A percentile compares a stretch with the other conserved stretches of the same genome.
Conservation (phyloP, 2,888 invertebrate species). For the Hirtodrosophila duncani region DNA sequence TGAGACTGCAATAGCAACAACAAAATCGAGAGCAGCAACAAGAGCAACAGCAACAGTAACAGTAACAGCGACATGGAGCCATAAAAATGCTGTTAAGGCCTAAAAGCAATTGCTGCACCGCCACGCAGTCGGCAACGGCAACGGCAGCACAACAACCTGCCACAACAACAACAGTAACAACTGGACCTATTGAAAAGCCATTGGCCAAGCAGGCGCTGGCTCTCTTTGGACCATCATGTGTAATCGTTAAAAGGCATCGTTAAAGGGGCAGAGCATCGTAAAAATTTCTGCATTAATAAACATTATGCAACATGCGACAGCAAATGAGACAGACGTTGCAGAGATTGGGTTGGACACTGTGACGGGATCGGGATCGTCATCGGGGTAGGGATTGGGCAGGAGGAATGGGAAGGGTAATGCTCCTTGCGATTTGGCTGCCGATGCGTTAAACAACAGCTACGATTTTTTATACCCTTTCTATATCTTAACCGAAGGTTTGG, state of each 20-base stretch:
- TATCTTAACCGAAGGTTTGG: no score
- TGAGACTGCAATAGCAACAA: conserved; percentile 10
- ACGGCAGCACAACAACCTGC: background rate
- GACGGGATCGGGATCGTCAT: no score
- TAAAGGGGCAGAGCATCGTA: conserved; percentile 55
- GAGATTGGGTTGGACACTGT: conserved; percentile 22
- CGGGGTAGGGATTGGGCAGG: no score
- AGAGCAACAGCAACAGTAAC: conserved; percentile 23
- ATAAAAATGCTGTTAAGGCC: conserved; percentile 59
- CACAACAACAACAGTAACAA: conserved; percentile 3
- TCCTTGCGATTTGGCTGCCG: conserved; percentile 13
- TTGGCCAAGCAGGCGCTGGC: conserved; percentile 23
- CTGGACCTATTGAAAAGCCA: conserved; percentile 40
- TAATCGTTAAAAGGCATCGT: conserved; percentile 61
- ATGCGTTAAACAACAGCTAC: background rate
- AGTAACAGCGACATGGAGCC: conserved; percentile 30
- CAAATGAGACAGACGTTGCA: conserved; percentile 43
- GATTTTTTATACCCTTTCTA: no score
- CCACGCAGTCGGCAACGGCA: conserved; percentile 4
- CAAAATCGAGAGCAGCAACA: conserved; percentile 8
- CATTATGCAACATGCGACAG: conserved; percentile 59
- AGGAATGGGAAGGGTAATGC: no score
- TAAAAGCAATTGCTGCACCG: conserved; percentile 43
- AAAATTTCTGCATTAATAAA: conserved; percentile 68
- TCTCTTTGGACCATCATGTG: conserved; percentile 9